phyloP scores from a whole-genome alignment of 2,888 invertebrate genomes.

The Drosophila merina region DNA sequence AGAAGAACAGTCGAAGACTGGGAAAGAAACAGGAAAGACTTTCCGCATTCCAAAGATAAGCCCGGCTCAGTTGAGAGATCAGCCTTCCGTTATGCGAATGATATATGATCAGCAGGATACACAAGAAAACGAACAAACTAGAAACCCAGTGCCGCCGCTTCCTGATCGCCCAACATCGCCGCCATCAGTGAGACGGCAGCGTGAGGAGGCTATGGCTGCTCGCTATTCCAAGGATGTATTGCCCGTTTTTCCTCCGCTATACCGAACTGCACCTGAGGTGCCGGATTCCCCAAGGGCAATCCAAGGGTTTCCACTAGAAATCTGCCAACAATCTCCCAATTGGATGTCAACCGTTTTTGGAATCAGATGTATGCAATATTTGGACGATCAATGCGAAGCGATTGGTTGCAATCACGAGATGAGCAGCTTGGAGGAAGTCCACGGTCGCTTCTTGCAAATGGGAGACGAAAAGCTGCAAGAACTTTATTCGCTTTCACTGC shows the following conservation, averaged over 20 bases:
- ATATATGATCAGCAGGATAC: slow-evolving; percentile 6
- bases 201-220: slow-evolving; percentile 15
- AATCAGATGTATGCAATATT: slow-evolving; percentile 35
- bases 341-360: slow-evolving; percentile 43
- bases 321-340: too few species aligned
- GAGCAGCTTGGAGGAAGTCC: slow-evolving; percentile 25
- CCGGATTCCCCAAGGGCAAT: background rate
- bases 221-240: background rate
- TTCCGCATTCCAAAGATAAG: slow-evolving; percentile 3
- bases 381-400: slow-evolving; percentile 30
- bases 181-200: background rate
- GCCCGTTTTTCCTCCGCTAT: slow-evolving; percentile 43
- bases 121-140: background rate
- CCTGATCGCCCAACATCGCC: too few species aligned
- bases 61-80: background rate
- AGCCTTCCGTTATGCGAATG: slow-evolving; percentile 10
- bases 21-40: background rate
- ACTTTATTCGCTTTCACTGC: slow-evolving; percentile 31
- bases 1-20: background rate
- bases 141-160: too few species aligned
- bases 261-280: background rate
- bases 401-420: slow-evolving; percentile 44
- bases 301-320: background rate
- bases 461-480: background rate
- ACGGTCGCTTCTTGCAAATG: slow-evolving; percentile 22